Base-by-base conservation (phyloP, 2,113 vertebrate species). In the Shinisaurus crocodilurus region DNA sequence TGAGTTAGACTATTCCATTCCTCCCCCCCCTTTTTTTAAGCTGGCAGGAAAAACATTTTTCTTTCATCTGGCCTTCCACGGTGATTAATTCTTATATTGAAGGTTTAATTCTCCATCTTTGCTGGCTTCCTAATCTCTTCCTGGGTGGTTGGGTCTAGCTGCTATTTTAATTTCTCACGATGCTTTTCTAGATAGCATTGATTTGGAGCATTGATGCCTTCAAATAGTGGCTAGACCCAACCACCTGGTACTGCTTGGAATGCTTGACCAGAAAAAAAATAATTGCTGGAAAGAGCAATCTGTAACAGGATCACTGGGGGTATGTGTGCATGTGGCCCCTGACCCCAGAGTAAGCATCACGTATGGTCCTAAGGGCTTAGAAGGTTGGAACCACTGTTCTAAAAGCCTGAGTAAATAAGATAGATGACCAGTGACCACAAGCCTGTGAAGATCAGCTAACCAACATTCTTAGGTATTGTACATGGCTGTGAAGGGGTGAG, bases 361-460 rank as follows among this genome's bases (percentile, higher is more conserved):
- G 57, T 60, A 16, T 60, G 57, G n/a, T 6, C 40, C 74, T 75
- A 40, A 75, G n/a, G 74, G 37, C 27, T 32, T 6, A 34, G 13
- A 18, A 60, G 57, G 16, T 60, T 60, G 57, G 57, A 16, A 60
- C 15, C 48, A 6, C 54, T 81, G 69, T 29, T 34, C 32, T 15
- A 54, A 54, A 12, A 54, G 54, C n/a, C n/a, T n/a, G n/a, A n/a
- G n/a, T n/a, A n/a, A n/a, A n/a, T 12, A 94, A 82, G 45, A 77
- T 87, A 80, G 76, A 57, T 76, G 77, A 72, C 85, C 81, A 85
- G n/a, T n/a, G n/a, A n/a, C n/a, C n/a, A n/a, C 90, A 65, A 15
- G 91, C 79, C 88, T 96, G 93, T 96, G 93, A 93, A 96, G 79
- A 85, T 81, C 37, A 88, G 82, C 10, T 74, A 25, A 84, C 80